Evolutionary conservation across 2,113 vertebrate genomes (phyloP).

Genomic region (Recurvirostra avosetta): DNA sequence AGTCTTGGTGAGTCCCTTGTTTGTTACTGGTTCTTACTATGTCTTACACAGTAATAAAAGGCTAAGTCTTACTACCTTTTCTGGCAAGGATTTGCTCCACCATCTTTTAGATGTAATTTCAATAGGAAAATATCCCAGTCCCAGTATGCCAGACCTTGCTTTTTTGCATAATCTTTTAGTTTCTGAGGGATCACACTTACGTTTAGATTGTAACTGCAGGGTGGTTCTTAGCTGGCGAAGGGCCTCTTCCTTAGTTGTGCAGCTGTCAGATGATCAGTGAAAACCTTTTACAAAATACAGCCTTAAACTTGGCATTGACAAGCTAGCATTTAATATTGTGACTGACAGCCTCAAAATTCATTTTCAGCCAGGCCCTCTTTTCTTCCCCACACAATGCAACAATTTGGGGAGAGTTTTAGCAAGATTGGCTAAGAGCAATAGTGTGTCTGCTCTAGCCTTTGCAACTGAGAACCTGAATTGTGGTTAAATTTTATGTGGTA

Average conservation of each 20-base stretch:
- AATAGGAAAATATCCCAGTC: neutral
- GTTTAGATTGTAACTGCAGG: neutral
- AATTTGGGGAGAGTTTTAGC: neutral
- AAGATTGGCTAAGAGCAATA: neutral
- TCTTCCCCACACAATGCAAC: neutral
- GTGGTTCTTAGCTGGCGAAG: neutral
- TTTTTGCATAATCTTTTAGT: neutral
- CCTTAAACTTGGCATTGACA: neutral
- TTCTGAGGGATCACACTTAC: neutral
- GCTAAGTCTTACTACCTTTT: neutral
- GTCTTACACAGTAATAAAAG: neutral
- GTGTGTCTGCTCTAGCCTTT: neutral
- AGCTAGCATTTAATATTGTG: neutral
- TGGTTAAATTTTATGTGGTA: neutral
- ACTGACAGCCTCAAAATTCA: neutral
- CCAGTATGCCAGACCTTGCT: neutral
- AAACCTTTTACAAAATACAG: neutral
- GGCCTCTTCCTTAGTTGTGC: neutral
- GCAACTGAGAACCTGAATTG: neutral
- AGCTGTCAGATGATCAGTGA: neutral
- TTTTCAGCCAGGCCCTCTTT: neutral
- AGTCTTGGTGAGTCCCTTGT: neutral
- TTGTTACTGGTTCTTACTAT: neutral
- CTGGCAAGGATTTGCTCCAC: neutral
- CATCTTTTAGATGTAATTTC: neutral